Percentiles rank a stretch among this genome's conserved stretches.
These are phyloP conservation scores for Aphis gossypii DNA, from an alignment of 1,140 invertebrate genomes.

Conservation along the genomic window DNA sequence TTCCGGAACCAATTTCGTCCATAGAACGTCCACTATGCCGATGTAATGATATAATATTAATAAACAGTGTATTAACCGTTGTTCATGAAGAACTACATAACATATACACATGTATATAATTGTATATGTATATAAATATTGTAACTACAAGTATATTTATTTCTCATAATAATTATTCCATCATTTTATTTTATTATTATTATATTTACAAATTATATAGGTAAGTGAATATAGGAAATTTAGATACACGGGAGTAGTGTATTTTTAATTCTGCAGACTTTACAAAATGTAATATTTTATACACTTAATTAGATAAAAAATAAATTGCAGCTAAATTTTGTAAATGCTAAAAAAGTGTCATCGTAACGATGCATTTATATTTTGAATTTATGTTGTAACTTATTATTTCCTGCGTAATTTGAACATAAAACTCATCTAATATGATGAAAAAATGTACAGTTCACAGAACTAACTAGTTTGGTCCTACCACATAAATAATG, in stretches of 20 bases:
- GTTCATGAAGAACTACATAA: neutral
- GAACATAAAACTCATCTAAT: neutral
- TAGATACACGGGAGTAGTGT: neutral
- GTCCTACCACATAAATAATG: neutral
- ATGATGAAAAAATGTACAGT: neutral
- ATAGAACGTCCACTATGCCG: neutral
- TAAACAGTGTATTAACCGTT: neutral
- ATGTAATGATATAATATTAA: neutral
- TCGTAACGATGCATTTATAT: neutral
- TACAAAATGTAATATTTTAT: neutral
- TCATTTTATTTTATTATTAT: neutral
- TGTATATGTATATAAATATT: neutral
- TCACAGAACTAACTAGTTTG: neutral
- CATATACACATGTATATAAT: neutral
- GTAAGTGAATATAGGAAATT: neutral
- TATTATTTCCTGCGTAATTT: constrained; percentile 13
- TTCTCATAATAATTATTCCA: neutral
- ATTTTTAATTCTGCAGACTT: neutral
- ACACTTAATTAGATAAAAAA: neutral
- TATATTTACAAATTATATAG: neutral
- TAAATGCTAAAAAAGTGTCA: neutral
- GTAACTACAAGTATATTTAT: neutral
- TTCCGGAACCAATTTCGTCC: neutral
- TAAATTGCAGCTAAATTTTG: neutral
- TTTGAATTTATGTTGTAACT: neutral